Evolutionary conservation across 2,888 invertebrate species (phyloP).

Genomic region (Microctonus hyperodae): DNA sequence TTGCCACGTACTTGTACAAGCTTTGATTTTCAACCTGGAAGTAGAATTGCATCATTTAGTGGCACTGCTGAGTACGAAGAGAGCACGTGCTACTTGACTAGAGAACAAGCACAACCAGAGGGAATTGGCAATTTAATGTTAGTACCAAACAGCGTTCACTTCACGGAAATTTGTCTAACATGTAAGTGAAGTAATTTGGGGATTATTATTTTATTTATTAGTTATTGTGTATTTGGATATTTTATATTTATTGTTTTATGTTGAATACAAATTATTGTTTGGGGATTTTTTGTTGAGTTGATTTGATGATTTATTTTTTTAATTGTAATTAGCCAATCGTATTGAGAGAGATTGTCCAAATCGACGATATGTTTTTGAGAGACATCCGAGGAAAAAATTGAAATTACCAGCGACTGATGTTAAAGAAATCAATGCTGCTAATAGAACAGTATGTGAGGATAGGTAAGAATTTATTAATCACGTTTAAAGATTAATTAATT

Average conservation of each 20-base stretch:
- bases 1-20: conserved; percentile 86
- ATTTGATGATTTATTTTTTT: conserved; percentile 6
- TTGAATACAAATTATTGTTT: conserved; percentile 16
- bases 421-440: conserved; percentile 85
- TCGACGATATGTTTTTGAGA: conserved; percentile 86
- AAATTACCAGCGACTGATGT: conserved; percentile 82
- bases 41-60: conserved; percentile 82
- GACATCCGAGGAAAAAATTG: conserved; percentile 84
- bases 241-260: neutral
- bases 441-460: conserved; percentile 89
- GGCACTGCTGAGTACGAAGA: conserved; percentile 85
- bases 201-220: too few species aligned
- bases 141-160: conserved; percentile 88
- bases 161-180: conserved; percentile 87
- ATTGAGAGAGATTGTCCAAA: conserved; percentile 90
- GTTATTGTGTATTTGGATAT: too few species aligned
- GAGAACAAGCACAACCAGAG: conserved; percentile 87
- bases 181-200: conserved; percentile 69
- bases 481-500: too few species aligned
- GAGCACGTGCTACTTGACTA: conserved; percentile 84
- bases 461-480: conserved; percentile 63
- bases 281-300: neutral
- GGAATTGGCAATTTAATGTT: conserved; percentile 89
- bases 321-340: conserved; percentile 71
- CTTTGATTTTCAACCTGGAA: conserved; percentile 90